Evolutionary conservation across 2,113 vertebrate species (phyloP), one percentile per base, ranked within the genome.

Genomic region (Hyperopisus bebe): DNA sequence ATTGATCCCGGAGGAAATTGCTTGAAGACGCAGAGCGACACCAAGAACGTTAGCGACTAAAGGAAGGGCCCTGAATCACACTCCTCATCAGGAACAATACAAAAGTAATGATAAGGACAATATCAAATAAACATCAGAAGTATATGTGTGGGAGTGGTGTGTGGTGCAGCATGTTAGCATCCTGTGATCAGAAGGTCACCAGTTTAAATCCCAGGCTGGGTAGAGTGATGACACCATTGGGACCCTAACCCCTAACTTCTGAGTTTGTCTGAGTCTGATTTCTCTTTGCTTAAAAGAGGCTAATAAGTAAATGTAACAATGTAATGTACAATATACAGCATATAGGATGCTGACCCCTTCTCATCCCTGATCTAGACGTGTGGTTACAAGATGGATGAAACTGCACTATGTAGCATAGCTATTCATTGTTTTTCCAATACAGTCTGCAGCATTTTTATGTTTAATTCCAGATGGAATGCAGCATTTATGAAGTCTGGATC

Each of bases 21-120:
- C n/a, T n/a, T n/a, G n/a, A n/a, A n/a, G n/a, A n/a, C n/a, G 48
- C 24, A 91, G 77, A 93, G 58, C 5, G 90, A 77, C 55, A 47
- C 88, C 17, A 88, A 5, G 84, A 42, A 51, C 46, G n/a, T 35
- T 86, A 90, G 44, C 91, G 3, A 11, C 90, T 83, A 42, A n/a
- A 11, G 39, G 24, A 19, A 51, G 13, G 31, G n/a, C 15, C 42
- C 48, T 27, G 3, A 39, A 3, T 27, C 3, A 19, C 19, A 48
- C 6, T 86, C 10, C 48, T 53, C 2, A 24, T 17, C 6, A 24
- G 17, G 9, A n/a, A 47, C 39, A 19, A 80, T 42, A 77, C 11
- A 6, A 42, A 70, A 70, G 9, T 2, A 27, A 2, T 11, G 11
- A 70, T 13, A 27, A 70, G n/a, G 62, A 70, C n/a, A 27, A 31